Conservation (phyloP, 2,797 vertebrate genomes). For the Rachycentron canadum region DNA sequence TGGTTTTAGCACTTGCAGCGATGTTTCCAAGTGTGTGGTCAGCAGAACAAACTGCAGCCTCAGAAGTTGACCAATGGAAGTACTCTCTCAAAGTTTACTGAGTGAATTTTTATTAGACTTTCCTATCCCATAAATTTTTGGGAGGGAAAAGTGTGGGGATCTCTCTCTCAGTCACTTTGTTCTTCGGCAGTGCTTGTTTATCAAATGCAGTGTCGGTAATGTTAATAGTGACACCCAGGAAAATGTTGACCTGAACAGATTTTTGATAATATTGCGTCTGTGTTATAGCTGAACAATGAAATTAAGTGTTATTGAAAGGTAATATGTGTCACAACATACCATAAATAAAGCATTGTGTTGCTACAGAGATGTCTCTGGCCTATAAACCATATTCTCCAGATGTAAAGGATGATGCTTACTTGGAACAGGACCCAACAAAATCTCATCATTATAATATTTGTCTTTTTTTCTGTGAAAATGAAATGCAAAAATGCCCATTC, state of each 20-base stretch:
- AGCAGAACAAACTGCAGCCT: conserved; percentile 11
- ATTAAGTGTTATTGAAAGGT: too few relatives aligned
- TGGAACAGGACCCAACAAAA: too few relatives aligned
- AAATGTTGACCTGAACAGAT: neutral
- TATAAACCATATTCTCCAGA: too few relatives aligned
- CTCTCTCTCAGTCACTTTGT: neutral
- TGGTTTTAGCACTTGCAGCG: conserved; percentile 1
- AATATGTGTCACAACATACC: too few relatives aligned
- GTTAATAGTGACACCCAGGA: neutral
- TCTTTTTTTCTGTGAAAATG: too few relatives aligned
- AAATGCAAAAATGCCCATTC: too few relatives aligned
- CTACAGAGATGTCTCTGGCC: too few relatives aligned
- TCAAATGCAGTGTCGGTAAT: neutral
- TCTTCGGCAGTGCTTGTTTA: conserved; percentile 4
- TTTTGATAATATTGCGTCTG: too few relatives aligned
- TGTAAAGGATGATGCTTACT: too few relatives aligned
- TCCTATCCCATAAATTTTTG: neutral
- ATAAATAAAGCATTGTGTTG: too few relatives aligned
- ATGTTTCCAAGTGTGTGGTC: conserved; percentile 16
- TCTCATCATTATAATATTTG: too few relatives aligned
- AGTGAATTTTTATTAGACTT: neutral
- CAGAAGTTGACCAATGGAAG: neutral
- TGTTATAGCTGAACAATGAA: too few relatives aligned
- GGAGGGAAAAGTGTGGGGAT: neutral
- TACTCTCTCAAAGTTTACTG: neutral